phyloP scores from a whole-genome alignment of 2,113 vertebrate species.

The Dendrocopos noguchii region DNA sequence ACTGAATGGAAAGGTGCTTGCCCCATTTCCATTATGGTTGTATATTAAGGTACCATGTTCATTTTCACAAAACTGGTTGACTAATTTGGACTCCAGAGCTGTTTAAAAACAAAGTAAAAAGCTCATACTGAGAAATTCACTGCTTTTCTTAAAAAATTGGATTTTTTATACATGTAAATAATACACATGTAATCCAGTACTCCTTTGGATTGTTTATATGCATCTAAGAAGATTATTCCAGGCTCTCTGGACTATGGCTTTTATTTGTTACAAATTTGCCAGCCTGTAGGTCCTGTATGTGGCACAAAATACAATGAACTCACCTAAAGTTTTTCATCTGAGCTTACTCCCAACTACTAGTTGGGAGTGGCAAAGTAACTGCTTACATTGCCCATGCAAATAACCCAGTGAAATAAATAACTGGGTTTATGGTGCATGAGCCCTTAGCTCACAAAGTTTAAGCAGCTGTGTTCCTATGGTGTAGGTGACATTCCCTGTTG shows the following conservation, averaged over 20 bases:
- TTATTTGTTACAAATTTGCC: neutral
- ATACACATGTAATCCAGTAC: neutral
- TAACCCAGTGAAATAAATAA: neutral
- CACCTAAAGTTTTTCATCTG: neutral
- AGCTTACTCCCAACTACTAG: neutral
- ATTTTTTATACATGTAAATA: neutral
- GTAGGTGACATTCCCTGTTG: neutral
- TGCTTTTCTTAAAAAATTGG: neutral
- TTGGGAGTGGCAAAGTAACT: neutral
- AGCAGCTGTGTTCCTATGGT: neutral
- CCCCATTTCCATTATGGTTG: constrained; percentile 78
- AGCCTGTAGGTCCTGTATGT: neutral
- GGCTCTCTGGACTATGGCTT: neutral
- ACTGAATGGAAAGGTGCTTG: constrained; percentile 54
- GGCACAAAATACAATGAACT: neutral
- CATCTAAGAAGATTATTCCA: neutral
- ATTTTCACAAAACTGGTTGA: constrained; percentile 92
- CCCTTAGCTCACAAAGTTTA: neutral
- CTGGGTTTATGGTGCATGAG: neutral
- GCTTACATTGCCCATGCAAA: neutral
- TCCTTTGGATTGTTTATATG: neutral
- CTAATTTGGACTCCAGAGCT: constrained; percentile 89
- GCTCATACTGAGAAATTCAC: neutral
- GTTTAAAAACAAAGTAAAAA: constrained; percentile 45
- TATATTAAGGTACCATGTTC: constrained; percentile 85